Evolutionary conservation across 2,888 invertebrate genomes (phyloP).

Genomic region (Amiota communis): DNA sequence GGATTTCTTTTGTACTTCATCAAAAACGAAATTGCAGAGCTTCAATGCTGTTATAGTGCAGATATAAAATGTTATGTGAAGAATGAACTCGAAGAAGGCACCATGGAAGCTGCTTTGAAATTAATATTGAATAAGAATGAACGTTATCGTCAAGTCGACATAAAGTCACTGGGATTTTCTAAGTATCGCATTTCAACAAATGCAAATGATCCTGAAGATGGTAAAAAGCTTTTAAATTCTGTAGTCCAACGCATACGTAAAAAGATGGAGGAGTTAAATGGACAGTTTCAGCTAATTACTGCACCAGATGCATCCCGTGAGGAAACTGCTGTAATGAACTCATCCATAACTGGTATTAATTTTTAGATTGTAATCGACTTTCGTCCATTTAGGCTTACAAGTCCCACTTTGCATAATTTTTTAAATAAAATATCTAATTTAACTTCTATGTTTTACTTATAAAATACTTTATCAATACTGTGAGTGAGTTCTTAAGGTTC

Average conservation of each 20-base stretch:
- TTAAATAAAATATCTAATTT: no score
- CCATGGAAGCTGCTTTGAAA: neutral
- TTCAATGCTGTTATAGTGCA: neutral
- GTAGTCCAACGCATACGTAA: neutral
- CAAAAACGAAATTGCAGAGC: neutral
- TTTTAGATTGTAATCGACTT: no score
- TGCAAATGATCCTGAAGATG: neutral
- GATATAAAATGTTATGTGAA: neutral
- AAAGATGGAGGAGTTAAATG: neutral
- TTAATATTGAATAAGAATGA: neutral
- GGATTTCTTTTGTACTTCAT: slow-evolving; percentile 5
- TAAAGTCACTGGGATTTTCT: neutral
- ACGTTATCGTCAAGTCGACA: neutral
- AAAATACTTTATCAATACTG: no score
- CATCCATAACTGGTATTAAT: no score
- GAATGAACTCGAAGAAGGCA: neutral
- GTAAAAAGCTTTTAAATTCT: neutral
- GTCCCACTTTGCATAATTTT: no score
- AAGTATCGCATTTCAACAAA: neutral
- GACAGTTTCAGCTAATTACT: neutral
- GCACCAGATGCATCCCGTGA: neutral
- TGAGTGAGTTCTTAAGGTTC: no score
- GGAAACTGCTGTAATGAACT: neutral
- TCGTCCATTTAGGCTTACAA: no score
- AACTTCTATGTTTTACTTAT: no score